These are phyloP conservation scores for Diuraphis noxia DNA, from an alignment of 1,140 invertebrate species.

Conservation along the genomic window DNA sequence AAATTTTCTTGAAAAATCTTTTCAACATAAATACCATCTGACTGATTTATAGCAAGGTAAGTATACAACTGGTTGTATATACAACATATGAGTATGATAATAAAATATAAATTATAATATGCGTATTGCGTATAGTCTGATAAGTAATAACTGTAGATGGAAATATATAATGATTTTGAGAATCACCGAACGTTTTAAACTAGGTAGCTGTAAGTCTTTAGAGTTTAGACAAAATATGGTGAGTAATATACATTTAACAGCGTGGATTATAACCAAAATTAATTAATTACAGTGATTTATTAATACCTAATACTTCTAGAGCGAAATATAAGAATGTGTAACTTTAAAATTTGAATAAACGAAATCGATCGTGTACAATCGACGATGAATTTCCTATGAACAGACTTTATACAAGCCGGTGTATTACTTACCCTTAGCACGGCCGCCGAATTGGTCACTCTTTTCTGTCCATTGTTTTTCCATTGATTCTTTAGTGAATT, in stretches of 20 bases:
- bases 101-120: not conserved
- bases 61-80: not conserved
- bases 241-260: not conserved
- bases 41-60: not conserved
- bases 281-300: not conserved
- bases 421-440: constrained; percentile 79
- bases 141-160: not conserved
- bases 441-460: constrained; percentile 81
- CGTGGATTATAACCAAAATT: not conserved
- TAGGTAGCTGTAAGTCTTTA: not conserved
- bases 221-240: not conserved
- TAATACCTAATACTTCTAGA: not conserved
- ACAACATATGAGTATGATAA: not conserved
- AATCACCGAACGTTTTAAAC: not conserved
- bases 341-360: too few relatives aligned
- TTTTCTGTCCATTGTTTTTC: constrained; percentile 87
- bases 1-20: not conserved
- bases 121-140: not conserved
- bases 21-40: not conserved
- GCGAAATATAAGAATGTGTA: not conserved
- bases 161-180: not conserved
- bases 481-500: constrained; percentile 75
- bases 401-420: not conserved
- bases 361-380: not conserved
- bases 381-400: not conserved